These are phyloP conservation scores for Koerneria pararmatus DNA, from an alignment of 2,888 invertebrate species.

Conservation along the genomic window DNA sequence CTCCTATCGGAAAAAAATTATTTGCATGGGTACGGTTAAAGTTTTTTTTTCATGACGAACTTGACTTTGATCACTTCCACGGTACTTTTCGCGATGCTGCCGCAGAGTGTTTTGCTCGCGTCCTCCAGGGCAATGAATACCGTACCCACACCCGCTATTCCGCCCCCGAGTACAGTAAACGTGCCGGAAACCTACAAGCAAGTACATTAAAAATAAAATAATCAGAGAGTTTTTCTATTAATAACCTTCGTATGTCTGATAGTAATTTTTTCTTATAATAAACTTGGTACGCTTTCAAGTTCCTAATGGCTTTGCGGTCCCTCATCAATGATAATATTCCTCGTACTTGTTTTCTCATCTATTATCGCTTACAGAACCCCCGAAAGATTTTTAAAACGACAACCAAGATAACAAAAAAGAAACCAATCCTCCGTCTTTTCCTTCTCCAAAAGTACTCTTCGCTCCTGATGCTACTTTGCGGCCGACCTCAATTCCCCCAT, in stretches of 20 bases:
- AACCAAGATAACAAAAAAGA: neutral
- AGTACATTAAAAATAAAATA: too few species aligned
- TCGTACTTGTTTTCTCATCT: too few species aligned
- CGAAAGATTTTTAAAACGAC: neutral
- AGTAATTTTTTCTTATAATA: too few species aligned
- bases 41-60: slow-evolving; percentile 66
- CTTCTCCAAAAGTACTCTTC: slow-evolving; percentile 61
- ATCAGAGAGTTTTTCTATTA: too few species aligned
- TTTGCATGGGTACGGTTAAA: too few species aligned
- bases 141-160: slow-evolving; percentile 65
- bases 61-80: slow-evolving; percentile 73
- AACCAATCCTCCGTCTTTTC: slow-evolving; percentile 44
- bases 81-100: slow-evolving; percentile 70
- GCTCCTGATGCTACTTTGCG: slow-evolving; percentile 68
- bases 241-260: too few species aligned
- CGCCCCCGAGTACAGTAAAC: slow-evolving; percentile 44
- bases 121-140: slow-evolving; percentile 72
- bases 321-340: too few species aligned
- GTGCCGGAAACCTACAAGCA: slow-evolving; percentile 30
- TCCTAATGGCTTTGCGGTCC: too few species aligned
- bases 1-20: too few species aligned
- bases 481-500: slow-evolving; percentile 71
- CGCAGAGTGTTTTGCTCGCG: slow-evolving; percentile 70
- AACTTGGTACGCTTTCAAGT: too few species aligned
- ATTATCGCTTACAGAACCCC: neutral